Base-by-base conservation (phyloP, 2,888 invertebrate genomes). In the Mythimna lalbum region DNA sequence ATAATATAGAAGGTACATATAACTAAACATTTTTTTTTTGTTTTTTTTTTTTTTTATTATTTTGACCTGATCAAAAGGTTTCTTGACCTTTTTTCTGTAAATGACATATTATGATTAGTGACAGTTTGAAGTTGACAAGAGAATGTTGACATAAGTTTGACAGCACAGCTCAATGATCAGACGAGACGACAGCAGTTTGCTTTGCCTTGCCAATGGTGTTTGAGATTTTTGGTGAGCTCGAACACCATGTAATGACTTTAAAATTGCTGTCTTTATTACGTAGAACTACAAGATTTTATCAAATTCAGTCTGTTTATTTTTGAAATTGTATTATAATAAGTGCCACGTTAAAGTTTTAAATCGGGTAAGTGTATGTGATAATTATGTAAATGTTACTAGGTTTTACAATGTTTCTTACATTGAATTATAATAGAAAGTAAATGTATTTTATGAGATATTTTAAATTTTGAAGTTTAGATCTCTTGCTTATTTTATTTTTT, bases 381-480 rank as follows among this genome's bases (percentile, higher is more conserved):
- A 77, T 84, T 82, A 82, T 83, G 73, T 83, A 82, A 83, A 82
- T 78, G 75, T 69, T 78, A 60, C 55, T 63, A 36, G n/a, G n/a
- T n/a, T n/a, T 23, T 62, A 69, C 36, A 62, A 64, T 64, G 62
- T 68, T 71, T 68, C 67, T 53, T 69, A 47, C n/a, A 14, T 36
- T 61, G 60, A 53, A 47, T 65, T 71, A 33, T 10, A 63, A 47
- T 57, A 39, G 50, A 57, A 66, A 62, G 14, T 39, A 47, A 57
- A 39, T n/a, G n/a, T 53, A 23, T 70, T 70, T 23, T 61, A 0
- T 50, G 36, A 61, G 27, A 50, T 56, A 53, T 39, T 65, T 27
- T 4, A 27, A 55, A 65, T 49, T 5, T 33, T 49, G 27, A 10
- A 55, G 6, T 43, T 19, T 5, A 17, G 14, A 43, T 19, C 14